Evolutionary conservation across 1,140 invertebrate genomes (phyloP).

Genomic region (Drosophila quadrilineata): DNA sequence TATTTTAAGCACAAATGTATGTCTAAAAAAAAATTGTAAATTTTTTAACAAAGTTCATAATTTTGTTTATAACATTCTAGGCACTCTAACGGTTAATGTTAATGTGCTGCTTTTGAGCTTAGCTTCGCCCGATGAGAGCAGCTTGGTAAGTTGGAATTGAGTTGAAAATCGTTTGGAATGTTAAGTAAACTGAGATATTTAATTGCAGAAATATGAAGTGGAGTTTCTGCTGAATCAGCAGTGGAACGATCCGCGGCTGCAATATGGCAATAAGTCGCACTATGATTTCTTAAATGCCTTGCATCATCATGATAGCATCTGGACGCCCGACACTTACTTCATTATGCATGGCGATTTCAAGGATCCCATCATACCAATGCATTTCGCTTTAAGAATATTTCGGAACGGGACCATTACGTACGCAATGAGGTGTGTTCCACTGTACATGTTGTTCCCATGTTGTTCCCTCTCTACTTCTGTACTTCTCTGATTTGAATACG

Average conservation of each 20-base stretch:
- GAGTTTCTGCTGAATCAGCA: slow-evolving; percentile 95
- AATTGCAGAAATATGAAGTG: slow-evolving; percentile 94
- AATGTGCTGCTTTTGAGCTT: slow-evolving; percentile 95
- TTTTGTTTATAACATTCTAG: slow-evolving; percentile 81
- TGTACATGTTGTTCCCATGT: slow-evolving; percentile 11
- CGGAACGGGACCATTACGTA: slow-evolving; percentile 96
- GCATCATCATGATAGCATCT: slow-evolving; percentile 93
- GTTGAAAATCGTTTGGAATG: neutral
- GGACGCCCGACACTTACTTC: slow-evolving; percentile 96
- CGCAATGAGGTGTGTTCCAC: slow-evolving; percentile 92
- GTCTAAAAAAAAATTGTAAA: neutral
- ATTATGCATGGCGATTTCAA: slow-evolving; percentile 98
- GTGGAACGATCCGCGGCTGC: slow-evolving; percentile 93
- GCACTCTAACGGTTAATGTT: slow-evolving; percentile 94
- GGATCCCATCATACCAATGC: slow-evolving; percentile 93
- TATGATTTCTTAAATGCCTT: slow-evolving; percentile 94
- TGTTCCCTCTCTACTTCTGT: neutral
- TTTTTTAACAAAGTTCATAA: neutral
- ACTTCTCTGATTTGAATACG: slow-evolving; percentile 55
- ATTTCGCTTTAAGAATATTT: slow-evolving; percentile 94
- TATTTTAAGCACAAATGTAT: neutral
- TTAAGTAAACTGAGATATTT: neutral
- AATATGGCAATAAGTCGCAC: slow-evolving; percentile 91
- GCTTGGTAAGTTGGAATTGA: slow-evolving; percentile 88
- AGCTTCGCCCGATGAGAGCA: slow-evolving; percentile 96